Percentiles rank a stretch among this genome's conserved stretches.
Conservation (phyloP, 1,140 invertebrate genomes). For the Dreissena rostriformis region DNA sequence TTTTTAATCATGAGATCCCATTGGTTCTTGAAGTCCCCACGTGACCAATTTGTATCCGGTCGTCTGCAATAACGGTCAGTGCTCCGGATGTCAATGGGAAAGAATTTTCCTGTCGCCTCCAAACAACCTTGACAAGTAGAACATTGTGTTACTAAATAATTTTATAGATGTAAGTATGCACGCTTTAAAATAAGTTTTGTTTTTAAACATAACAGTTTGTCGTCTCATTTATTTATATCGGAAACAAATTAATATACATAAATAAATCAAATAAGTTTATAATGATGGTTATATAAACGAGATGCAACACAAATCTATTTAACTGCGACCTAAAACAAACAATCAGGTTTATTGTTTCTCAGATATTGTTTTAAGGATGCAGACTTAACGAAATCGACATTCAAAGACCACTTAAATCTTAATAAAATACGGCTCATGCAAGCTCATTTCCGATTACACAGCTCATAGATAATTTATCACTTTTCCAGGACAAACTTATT, state of each 20-base stretch:
- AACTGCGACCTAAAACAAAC: too few relatives aligned
- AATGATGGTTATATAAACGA: not conserved
- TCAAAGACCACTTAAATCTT: too few relatives aligned
- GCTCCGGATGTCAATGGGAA: conserved; percentile 69
- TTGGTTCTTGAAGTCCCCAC: conserved; percentile 55
- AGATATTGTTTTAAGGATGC: too few relatives aligned
- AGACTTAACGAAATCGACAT: too few relatives aligned
- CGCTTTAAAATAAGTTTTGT: not conserved
- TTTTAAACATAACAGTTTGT: not conserved
- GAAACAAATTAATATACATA: not conserved
- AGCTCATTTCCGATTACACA: too few relatives aligned
- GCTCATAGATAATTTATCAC: too few relatives aligned
- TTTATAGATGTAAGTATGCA: not conserved
- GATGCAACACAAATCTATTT: too few relatives aligned
- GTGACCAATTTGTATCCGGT: conserved; percentile 62
- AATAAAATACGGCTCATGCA: too few relatives aligned
- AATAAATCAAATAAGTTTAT: not conserved
- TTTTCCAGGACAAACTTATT: too few relatives aligned
- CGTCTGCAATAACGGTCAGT: conserved; percentile 65
- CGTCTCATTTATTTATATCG: not conserved
- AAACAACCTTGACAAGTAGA: conserved; percentile 62
- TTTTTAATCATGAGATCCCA: conserved; percentile 73
- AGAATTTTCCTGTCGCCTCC: conserved; percentile 64
- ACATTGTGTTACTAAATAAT: not conserved
- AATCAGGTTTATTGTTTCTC: too few relatives aligned